These are phyloP conservation scores for Lithodes maja DNA, from an alignment of 2,888 invertebrate species.

Conservation along the genomic window DNA sequence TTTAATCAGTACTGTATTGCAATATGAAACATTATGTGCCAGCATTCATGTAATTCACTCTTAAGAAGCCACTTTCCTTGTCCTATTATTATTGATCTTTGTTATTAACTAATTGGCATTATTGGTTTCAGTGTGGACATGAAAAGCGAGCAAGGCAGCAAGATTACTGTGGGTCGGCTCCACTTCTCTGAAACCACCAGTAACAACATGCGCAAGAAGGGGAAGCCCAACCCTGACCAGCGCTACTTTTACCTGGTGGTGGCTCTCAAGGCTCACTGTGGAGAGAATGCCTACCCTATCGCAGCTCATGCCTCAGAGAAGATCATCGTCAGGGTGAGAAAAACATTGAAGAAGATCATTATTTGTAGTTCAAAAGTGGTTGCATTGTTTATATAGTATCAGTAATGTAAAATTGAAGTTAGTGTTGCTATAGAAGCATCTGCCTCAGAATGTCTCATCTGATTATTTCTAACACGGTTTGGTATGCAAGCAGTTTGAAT, in stretches of 20 bases:
- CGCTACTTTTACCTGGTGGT: constrained; percentile 97
- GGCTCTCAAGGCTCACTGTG: constrained; percentile 90
- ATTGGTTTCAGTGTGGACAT: constrained; percentile 83
- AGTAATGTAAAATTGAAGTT: too few relatives aligned
- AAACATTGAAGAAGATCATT: not conserved
- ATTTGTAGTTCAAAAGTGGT: not conserved
- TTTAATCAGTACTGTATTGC: too few relatives aligned
- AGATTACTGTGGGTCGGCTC: constrained; percentile 95
- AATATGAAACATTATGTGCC: not conserved
- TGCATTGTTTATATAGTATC: not conserved
- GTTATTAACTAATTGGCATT: not conserved
- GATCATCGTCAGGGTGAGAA: constrained; percentile 94
- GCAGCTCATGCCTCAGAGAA: constrained; percentile 94
- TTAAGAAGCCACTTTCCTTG: not conserved
- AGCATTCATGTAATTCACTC: not conserved
- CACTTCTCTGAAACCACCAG: constrained; percentile 99
- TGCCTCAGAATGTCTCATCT: too few relatives aligned
- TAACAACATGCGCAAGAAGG: constrained; percentile 99
- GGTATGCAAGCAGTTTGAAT: too few relatives aligned
- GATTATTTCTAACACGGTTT: too few relatives aligned
- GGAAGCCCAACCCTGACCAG: constrained; percentile 98
- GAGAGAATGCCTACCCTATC: constrained; percentile 86
- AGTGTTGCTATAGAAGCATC: too few relatives aligned
- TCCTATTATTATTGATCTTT: too few relatives aligned
- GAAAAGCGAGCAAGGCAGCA: constrained; percentile 89